Conservation (phyloP, 2,797 vertebrate genomes). For the Girardinus metallicus region DNA sequence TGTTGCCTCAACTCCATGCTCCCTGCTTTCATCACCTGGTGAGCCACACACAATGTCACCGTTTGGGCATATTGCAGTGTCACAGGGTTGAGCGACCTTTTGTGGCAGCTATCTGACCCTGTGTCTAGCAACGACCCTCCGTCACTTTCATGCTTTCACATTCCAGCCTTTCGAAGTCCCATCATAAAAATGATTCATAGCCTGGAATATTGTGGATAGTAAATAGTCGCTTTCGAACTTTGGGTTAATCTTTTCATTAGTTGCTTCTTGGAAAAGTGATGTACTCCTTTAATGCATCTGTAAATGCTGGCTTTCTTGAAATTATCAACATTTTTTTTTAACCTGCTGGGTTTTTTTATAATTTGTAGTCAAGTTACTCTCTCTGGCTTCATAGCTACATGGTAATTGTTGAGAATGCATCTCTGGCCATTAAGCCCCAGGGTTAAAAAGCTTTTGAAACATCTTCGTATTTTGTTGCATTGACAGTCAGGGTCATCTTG, state of each 20-base stretch:
- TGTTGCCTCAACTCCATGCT: constrained; percentile 62
- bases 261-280: constrained; percentile 6
- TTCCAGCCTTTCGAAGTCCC: constrained; percentile 67
- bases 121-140: constrained; percentile 70
- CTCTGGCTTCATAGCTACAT: constrained; percentile 19
- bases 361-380: constrained; percentile 27
- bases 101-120: constrained; percentile 75
- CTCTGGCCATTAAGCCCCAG: constrained; percentile 33
- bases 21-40: constrained; percentile 70
- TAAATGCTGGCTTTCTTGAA: constrained; percentile 21
- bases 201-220: constrained; percentile 30
- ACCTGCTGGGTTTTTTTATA: constrained; percentile 16
- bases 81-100: constrained; percentile 61
- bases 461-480: constrained; percentile 56
- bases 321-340: constrained; percentile 8
- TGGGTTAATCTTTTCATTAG: neutral
- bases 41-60: constrained; percentile 60
- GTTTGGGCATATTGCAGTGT: constrained; percentile 57
- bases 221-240: constrained; percentile 27
- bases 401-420: constrained; percentile 50
- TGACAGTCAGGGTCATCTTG: constrained; percentile 73
- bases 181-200: constrained; percentile 61
- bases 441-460: constrained; percentile 51
- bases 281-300: neutral
- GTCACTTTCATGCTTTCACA: constrained; percentile 74